These are phyloP conservation scores for Drosophila anomalata DNA, from an alignment of 2,888 invertebrate genomes.

Conservation along the genomic window DNA sequence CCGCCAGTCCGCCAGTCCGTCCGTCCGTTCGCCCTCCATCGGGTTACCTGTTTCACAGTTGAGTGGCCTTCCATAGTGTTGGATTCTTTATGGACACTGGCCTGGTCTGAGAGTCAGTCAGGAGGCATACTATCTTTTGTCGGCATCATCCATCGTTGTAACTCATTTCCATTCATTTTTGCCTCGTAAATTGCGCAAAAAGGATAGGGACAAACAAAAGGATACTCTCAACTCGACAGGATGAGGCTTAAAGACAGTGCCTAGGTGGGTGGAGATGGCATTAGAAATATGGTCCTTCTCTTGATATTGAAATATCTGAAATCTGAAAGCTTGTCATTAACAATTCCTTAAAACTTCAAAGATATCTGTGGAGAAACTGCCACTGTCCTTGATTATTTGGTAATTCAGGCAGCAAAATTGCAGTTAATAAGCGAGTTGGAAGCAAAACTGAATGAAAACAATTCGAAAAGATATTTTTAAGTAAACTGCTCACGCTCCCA, in stretches of 20 bases:
- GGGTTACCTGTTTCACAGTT: constrained; percentile 77
- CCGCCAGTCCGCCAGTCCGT: constrained; percentile 28
- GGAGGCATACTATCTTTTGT: constrained; percentile 62
- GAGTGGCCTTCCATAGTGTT: constrained; percentile 65
- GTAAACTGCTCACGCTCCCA: constrained; percentile 63
- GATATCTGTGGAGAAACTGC: background rate
- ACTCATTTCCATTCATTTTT: constrained; percentile 73
- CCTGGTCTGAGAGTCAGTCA: background rate
- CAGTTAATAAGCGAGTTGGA: constrained; percentile 30
- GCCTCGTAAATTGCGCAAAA: constrained; percentile 65
- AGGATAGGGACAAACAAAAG: constrained; percentile 45
- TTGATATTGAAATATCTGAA: no score
- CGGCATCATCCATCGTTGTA: constrained; percentile 64
- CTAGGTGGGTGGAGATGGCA: background rate
- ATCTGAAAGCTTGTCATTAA: background rate
- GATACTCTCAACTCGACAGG: constrained; percentile 5
- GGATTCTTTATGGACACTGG: constrained; percentile 60
- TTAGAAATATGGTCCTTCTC: background rate
- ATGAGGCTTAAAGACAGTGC: background rate
- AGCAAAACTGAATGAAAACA: constrained; percentile 24
- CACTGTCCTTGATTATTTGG: constrained; percentile 33
- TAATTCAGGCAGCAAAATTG: constrained; percentile 37
- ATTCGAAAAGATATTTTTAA: constrained; percentile 44
- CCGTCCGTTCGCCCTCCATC: constrained; percentile 35
- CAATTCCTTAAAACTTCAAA: background rate